A percentile compares a stretch with the other conserved stretches of the same genome.
Conservation (phyloP, 92 coral and sea anemone genomes). For the Actinostola sp. region DNA sequence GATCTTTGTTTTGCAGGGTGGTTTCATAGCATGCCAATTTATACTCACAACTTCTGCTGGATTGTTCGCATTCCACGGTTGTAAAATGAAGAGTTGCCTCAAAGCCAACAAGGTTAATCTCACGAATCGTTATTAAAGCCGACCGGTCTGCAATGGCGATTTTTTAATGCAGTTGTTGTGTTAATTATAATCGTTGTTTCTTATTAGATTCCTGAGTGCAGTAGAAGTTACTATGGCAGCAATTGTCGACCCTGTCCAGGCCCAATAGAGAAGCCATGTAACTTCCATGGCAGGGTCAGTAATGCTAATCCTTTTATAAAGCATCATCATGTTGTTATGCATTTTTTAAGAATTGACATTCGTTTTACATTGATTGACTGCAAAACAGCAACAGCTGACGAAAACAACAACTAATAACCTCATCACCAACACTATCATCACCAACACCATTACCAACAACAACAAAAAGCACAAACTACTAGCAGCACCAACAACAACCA, state of each 20-base stretch:
- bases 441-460: too few species aligned
- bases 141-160: too few species aligned
- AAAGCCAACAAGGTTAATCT: slow-evolving; percentile 11
- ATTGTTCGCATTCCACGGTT: slow-evolving; percentile 9
- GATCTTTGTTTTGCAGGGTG: neutral
- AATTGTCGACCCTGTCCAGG: slow-evolving; percentile 85
- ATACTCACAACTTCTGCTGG: neutral
- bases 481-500: too few species aligned
- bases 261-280: slow-evolving; percentile 67
- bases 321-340: too few species aligned
- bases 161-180: neutral
- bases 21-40: neutral
- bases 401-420: too few species aligned
- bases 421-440: too few species aligned
- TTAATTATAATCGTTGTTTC: neutral
- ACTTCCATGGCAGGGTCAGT: slow-evolving; percentile 61
- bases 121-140: neutral
- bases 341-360: too few species aligned
- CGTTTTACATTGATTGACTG: too few species aligned
- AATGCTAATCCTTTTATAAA: too few species aligned
- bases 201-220: slow-evolving; percentile 68
- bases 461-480: too few species aligned
- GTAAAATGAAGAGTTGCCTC: slow-evolving; percentile 15
- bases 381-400: too few species aligned
- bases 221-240: slow-evolving; percentile 83